Percentiles rank a stretch among this genome's conserved stretches.
Conservation (phyloP, 2,888 invertebrate species). For the Choristoneura rosaceana region DNA sequence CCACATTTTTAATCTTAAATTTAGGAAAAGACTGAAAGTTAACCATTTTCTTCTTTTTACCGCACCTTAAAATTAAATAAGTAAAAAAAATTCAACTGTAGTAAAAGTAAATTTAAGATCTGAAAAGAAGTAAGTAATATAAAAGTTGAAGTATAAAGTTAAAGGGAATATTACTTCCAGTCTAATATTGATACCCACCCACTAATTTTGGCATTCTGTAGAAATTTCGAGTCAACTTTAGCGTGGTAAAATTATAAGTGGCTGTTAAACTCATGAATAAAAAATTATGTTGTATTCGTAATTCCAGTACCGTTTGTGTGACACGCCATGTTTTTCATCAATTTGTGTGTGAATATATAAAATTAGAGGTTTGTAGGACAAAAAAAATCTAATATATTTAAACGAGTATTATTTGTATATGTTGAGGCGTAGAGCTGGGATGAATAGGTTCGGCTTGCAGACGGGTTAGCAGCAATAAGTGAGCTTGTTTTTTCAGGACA, state of each 20-base stretch:
- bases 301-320: not conserved
- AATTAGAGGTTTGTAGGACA: too few species aligned
- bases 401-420: too few species aligned
- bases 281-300: not conserved
- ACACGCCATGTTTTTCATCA: too few species aligned
- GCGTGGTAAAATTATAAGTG: not conserved
- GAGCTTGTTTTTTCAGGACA: too few species aligned
- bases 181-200: not conserved
- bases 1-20: too few species aligned
- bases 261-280: not conserved
- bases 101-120: not conserved
- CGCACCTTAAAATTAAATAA: not conserved
- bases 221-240: not conserved
- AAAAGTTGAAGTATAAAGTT: slow-evolving; percentile 8
- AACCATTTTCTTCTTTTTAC: not conserved
- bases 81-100: not conserved
- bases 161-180: not conserved
- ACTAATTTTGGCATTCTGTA: slow-evolving; percentile 4
- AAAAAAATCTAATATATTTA: too few species aligned
- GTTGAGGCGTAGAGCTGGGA: too few species aligned
- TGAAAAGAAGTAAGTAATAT: slow-evolving; percentile 5
- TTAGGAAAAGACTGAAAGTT: too few species aligned
- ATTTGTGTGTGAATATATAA: too few species aligned
- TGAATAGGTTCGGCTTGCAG: too few species aligned
- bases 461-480: too few species aligned